Evolutionary conservation across 2,797 vertebrate species (phyloP).

Genomic region (Anniella stebbinsi): DNA sequence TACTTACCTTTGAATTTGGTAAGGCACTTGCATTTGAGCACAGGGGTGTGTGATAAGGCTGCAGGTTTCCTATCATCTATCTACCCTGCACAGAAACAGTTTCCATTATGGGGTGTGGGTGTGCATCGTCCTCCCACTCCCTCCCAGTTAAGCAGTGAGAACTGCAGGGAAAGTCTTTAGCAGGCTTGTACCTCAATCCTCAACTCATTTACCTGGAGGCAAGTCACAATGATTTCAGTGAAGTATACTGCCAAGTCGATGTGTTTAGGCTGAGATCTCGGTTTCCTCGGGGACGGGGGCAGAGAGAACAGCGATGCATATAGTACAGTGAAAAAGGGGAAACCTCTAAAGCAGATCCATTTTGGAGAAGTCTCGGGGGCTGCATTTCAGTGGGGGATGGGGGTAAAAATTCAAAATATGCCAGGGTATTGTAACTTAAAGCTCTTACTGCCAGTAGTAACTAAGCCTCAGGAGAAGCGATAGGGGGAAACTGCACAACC

Average conservation of each 20-base stretch:
- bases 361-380: too few relatives aligned
- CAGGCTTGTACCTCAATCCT: not conserved
- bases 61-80: not conserved
- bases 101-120: not conserved
- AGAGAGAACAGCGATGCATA: not conserved
- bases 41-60: not conserved
- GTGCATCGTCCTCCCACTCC: too few relatives aligned
- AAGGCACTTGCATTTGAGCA: not conserved
- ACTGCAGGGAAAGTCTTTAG: not conserved
- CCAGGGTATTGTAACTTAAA: too few relatives aligned
- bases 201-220: not conserved
- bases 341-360: too few relatives aligned
- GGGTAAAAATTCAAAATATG: too few relatives aligned
- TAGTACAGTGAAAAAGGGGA: too few relatives aligned
- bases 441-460: too few relatives aligned
- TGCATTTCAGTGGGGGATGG: too few relatives aligned
- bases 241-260: too few relatives aligned
- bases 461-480: too few relatives aligned
- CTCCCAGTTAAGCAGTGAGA: not conserved
- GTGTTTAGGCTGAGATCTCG: not conserved
- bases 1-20: not conserved
- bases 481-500: too few relatives aligned
- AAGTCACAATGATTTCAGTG: not conserved
- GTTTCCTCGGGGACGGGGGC: not conserved
- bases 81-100: conserved; percentile 3